phyloP scores from a whole-genome alignment of 2,888 invertebrate species.

The Drosophila incognita region DNA sequence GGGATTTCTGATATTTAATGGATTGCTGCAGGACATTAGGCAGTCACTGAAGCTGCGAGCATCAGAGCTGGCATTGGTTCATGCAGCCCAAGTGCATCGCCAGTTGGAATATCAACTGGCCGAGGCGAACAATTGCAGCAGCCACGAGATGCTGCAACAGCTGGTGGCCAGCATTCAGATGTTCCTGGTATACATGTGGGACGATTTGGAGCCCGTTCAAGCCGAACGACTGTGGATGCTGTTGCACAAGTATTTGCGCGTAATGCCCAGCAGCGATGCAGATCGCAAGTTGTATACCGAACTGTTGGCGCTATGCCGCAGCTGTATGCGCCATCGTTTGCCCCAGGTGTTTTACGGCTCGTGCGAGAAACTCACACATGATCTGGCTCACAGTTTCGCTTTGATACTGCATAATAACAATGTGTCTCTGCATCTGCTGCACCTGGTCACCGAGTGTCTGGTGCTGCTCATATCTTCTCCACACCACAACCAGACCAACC shows the following conservation, averaged over 20 bases:
- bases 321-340: constrained; percentile 42
- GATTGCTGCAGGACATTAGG: constrained; percentile 68
- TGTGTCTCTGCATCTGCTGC: constrained; percentile 29
- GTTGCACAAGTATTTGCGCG: too few species aligned
- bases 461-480: constrained; percentile 41
- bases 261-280: too few species aligned
- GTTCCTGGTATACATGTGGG: too few species aligned
- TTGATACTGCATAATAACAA: constrained; percentile 59
- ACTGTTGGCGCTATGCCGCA: too few species aligned
- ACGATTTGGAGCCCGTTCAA: too few species aligned
- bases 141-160: too few species aligned
- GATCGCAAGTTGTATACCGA: too few species aligned
- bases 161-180: too few species aligned
- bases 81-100: constrained; percentile 58
- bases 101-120: constrained; percentile 56
- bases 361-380: constrained; percentile 59
- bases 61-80: constrained; percentile 72
- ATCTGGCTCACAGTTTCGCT: constrained; percentile 74
- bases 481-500: neutral
- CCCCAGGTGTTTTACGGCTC: constrained; percentile 62
- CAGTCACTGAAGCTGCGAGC: constrained; percentile 61
- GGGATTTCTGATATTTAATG: constrained; percentile 69
- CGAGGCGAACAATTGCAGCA: too few species aligned
- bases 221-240: too few species aligned
- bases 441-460: constrained; percentile 49